Conservation (phyloP, 2,113 vertebrate species). For the Cyprinus carpio region DNA sequence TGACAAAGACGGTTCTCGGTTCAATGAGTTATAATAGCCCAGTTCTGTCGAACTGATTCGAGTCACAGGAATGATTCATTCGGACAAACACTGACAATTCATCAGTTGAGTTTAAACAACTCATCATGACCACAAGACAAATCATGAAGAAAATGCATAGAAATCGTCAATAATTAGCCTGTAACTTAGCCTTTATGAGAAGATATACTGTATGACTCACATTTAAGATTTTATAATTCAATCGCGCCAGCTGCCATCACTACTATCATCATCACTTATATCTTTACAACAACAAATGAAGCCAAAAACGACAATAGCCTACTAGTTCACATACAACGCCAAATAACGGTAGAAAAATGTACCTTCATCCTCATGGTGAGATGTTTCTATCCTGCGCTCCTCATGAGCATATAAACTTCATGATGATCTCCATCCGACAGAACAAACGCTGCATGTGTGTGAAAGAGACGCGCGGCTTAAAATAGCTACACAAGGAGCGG, state of each 20-base stretch:
- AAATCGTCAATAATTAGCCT: not conserved
- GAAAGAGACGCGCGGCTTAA: not conserved
- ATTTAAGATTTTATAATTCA: not conserved
- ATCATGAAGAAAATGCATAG: not conserved
- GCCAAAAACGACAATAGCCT: not conserved
- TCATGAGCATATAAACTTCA: not conserved
- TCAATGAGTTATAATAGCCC: not conserved
- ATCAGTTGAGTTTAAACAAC: no score
- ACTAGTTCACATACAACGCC: not conserved
- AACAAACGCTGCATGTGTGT: conserved; percentile 11
- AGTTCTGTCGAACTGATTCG: not conserved
- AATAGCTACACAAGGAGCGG: conserved; percentile 11
- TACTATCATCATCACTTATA: not conserved
- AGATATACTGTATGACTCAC: not conserved
- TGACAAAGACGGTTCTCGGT: no score
- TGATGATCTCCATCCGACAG: not conserved
- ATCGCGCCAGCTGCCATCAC: not conserved
- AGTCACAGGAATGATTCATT: not conserved
- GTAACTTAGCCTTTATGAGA: not conserved
- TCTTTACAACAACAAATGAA: not conserved
- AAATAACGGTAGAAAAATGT: not conserved
- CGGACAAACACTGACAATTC: not conserved
- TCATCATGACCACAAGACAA: not conserved
- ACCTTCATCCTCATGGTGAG: not conserved
- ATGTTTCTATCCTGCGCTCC: not conserved